Evolutionary conservation across 1,140 invertebrate species (phyloP).

Genomic region (Leptopilina boulardi): DNA sequence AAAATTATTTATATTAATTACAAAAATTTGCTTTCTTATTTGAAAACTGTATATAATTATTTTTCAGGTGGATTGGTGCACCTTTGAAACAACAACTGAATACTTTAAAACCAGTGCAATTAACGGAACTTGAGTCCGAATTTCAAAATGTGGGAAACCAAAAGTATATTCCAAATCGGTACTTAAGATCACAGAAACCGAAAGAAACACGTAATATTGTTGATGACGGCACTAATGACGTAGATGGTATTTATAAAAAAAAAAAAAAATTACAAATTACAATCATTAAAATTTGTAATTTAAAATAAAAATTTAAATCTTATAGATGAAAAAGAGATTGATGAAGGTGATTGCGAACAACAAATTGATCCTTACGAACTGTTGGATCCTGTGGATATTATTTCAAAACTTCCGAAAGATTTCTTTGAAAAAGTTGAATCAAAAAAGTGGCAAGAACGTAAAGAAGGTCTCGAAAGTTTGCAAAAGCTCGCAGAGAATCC

Average conservation of each 20-base stretch:
- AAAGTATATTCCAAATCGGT: conserved; percentile 86
- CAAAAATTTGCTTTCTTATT: conserved; percentile 32
- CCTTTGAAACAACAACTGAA: conserved; percentile 92
- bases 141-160: conserved; percentile 84
- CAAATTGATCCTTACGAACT: conserved; percentile 95
- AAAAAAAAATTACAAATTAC: not conserved
- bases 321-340: conserved; percentile 77
- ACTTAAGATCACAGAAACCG: conserved; percentile 92
- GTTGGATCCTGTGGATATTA: conserved; percentile 93
- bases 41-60: conserved; percentile 2
- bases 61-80: conserved; percentile 87
- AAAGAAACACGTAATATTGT: conserved; percentile 80
- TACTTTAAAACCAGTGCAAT: conserved; percentile 90
- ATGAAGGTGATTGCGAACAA: conserved; percentile 78
- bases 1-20: conserved; percentile 5
- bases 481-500: conserved; percentile 89
- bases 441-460: conserved; percentile 98
- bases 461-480: conserved; percentile 90
- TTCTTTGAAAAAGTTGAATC: conserved; percentile 97
- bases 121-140: conserved; percentile 92
- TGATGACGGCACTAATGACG: conserved; percentile 74
- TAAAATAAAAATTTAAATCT: not conserved
- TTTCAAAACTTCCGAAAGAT: conserved; percentile 95
- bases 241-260: conserved; percentile 67
- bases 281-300: not conserved